Conservation (phyloP, 2,797 vertebrate species). For the Halcyon leucocephala region DNA sequence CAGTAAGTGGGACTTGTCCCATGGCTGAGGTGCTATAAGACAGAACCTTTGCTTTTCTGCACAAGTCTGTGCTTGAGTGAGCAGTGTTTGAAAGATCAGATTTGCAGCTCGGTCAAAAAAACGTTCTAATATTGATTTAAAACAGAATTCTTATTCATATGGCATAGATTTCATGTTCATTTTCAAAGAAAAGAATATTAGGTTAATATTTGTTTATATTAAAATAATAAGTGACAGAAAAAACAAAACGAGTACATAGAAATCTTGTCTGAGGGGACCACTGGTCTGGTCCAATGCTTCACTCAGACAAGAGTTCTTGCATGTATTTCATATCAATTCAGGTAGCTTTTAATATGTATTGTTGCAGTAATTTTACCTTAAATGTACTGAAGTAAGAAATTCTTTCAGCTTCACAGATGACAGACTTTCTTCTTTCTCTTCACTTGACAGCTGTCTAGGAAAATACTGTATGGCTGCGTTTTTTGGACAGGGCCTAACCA, state of each 20-base stretch:
- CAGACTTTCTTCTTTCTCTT: constrained; percentile 78
- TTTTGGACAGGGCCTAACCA: constrained; percentile 82
- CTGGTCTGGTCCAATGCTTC: background rate
- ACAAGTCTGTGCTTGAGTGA: background rate
- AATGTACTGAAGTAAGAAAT: constrained; percentile 78
- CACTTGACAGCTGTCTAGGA: constrained; percentile 80
- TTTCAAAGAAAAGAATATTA: background rate
- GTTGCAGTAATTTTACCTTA: constrained; percentile 79
- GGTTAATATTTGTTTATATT: background rate
- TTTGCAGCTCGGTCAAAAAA: background rate
- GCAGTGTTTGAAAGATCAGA: background rate
- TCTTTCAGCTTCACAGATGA: constrained; percentile 78
- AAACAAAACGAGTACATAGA: background rate
- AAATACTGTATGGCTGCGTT: constrained; percentile 86
- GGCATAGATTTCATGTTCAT: background rate
- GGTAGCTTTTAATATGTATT: background rate
- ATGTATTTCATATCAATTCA: background rate
- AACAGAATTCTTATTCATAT: background rate
- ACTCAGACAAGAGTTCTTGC: background rate
- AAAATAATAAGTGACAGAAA: background rate
- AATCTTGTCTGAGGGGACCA: no score
- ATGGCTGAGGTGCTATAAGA: background rate
- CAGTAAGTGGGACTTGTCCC: background rate
- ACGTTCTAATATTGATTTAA: background rate
- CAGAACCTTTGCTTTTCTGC: background rate